Evolutionary conservation across 2,113 vertebrate genomes (phyloP), one percentile per base, ranked within the genome.

Genomic region (Spizaetus ornatus): DNA sequence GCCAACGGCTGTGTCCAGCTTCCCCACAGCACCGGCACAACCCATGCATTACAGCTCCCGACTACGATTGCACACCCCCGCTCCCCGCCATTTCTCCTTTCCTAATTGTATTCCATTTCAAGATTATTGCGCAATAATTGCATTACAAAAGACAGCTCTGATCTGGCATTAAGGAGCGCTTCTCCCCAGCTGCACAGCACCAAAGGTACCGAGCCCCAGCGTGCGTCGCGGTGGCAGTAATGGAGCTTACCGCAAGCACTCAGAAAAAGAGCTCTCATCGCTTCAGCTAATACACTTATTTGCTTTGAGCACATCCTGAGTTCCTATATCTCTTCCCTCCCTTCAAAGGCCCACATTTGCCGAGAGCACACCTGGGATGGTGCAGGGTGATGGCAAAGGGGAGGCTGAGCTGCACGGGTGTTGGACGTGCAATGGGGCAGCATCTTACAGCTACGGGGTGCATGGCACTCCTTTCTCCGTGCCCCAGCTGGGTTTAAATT

Each of bases 241-340:
- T 93, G 93, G 91, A 94, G 70, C 84, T 96, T 26, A 91, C 90
- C 81, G 1, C 93, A 95, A 92, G 92, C 85, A 66, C 95, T 95
- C 73, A 66, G 66, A 34, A 22, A 79, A 50, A 86, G 40, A 88
- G 71, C 88, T 87, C 63, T 34, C 77, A 34, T 43, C 23, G 7
- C 86, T 88, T 32, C 71, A 42, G 74, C 70, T 74, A 7, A 74
- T 34, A 40, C 53, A 20, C 16, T 58, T 11, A 8, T 0, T 58
- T 72, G 36, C 56, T 90, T 20, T 12, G 53, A 86, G 74, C 67
- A 43, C 71, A 55, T 90, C 73, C 66, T 29, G 36, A 38, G 3
- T 25, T 82, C 32, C 78, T 63, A 34, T 42, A 12, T 45, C 70
- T 55, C 70, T 58, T 47, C 61, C 52, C 73, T 74, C 38, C 61